Percentiles rank a stretch among this genome's conserved stretches.
Evolutionary conservation across 1,140 invertebrate species (phyloP).

Genomic region (Acyrthosiphon pisum): DNA sequence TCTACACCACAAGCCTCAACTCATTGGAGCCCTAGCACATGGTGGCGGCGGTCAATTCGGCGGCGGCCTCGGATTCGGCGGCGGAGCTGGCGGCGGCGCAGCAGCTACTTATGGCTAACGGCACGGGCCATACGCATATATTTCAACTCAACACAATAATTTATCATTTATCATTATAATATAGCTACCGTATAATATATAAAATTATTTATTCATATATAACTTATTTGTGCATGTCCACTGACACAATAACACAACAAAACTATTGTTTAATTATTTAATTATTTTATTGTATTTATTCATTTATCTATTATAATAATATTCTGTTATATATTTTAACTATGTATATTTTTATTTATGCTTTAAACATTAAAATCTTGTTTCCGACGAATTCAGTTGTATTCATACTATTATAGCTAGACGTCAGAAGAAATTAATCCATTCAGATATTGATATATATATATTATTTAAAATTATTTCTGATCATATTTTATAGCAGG

Average conservation of each 20-base stretch:
- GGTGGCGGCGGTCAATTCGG: constrained; percentile 1
- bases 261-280: not conserved
- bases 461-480: not conserved
- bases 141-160: not conserved
- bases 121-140: not conserved
- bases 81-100: not conserved
- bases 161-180: not conserved
- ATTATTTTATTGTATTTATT: not conserved
- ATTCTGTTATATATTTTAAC: not conserved
- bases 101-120: constrained; percentile 33
- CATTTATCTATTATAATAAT: not conserved
- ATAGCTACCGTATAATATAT: not conserved
- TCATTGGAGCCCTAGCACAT: constrained; percentile 15
- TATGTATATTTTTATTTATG: constrained; percentile 10
- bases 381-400: not conserved
- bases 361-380: not conserved
- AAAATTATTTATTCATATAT: constrained; percentile 13
- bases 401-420: not conserved
- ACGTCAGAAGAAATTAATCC: not conserved
- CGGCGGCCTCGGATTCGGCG: not conserved
- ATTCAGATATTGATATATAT: not conserved
- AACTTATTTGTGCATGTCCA: not conserved
- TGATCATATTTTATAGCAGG: not conserved
- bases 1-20: not conserved
- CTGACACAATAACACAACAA: not conserved